These are phyloP conservation scores for Cryptophagus acutangulus DNA, from an alignment of 2,888 invertebrate species.

Conservation along the genomic window DNA sequence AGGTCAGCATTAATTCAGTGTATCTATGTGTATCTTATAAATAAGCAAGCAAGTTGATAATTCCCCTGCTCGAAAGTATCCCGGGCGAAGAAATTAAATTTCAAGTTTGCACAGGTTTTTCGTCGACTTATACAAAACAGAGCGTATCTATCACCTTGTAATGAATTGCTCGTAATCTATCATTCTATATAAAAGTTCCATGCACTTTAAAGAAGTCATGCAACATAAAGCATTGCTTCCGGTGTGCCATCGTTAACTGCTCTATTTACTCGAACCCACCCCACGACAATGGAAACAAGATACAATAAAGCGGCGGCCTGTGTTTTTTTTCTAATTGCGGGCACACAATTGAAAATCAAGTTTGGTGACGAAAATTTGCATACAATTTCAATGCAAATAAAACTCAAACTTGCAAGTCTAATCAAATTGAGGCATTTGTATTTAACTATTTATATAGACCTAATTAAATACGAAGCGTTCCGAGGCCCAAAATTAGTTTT, in stretches of 20 bases:
- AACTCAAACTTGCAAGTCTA: slow-evolving; percentile 16
- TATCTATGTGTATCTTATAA: no score
- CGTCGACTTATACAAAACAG: slow-evolving; percentile 1
- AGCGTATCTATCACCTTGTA: slow-evolving; percentile 4
- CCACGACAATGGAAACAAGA: no score
- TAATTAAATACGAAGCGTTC: slow-evolving; percentile 30
- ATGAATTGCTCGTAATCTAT: slow-evolving; percentile 9
- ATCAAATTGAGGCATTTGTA: slow-evolving; percentile 22
- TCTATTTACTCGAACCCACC: slow-evolving; percentile 7
- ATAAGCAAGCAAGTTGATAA: no score
- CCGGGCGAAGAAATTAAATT: not conserved
- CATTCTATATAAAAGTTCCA: slow-evolving; percentile 9
- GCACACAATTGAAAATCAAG: no score
- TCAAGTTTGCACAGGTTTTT: slow-evolving; percentile 4
- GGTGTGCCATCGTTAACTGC: slow-evolving; percentile 7
- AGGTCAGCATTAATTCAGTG: no score
- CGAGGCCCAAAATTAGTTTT: slow-evolving; percentile 30
- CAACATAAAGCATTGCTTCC: slow-evolving; percentile 7
- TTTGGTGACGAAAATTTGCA: no score
- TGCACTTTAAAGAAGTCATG: slow-evolving; percentile 11
- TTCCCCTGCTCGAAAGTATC: not conserved
- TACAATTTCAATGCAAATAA: slow-evolving; percentile 6
- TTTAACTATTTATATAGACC: slow-evolving; percentile 30
- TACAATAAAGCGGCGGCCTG: no score
- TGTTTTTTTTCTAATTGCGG: slow-evolving; percentile 2